Evolutionary conservation across 2,113 vertebrate genomes (phyloP).

Genomic region (Ciconia maguari): DNA sequence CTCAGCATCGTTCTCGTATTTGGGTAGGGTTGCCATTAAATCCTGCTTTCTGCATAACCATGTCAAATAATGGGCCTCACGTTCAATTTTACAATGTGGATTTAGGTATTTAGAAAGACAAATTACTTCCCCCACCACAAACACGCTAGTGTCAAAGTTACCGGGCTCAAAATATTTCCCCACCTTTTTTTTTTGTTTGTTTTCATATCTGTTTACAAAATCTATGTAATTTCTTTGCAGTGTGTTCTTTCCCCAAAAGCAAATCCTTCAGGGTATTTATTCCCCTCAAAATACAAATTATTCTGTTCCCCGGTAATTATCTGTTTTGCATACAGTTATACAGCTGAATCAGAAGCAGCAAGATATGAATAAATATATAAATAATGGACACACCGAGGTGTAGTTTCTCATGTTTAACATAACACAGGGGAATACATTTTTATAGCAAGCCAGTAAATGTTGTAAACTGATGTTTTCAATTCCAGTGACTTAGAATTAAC

Average conservation of each 20-base stretch:
- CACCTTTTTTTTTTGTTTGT: neutral
- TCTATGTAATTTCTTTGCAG: slow-evolving; percentile 47
- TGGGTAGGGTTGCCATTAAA: neutral
- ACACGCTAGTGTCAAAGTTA: neutral
- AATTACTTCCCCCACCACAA: neutral
- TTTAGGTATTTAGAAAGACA: neutral
- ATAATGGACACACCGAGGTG: slow-evolving; percentile 69
- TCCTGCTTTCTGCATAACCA: neutral
- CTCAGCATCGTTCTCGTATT: neutral
- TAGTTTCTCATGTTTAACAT: slow-evolving; percentile 72
- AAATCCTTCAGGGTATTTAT: slow-evolving; percentile 57
- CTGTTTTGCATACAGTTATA: slow-evolving; percentile 69
- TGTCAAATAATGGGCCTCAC: neutral
- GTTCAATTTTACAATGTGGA: neutral
- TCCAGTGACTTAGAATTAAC: slow-evolving; percentile 78
- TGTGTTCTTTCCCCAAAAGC: slow-evolving; percentile 49
- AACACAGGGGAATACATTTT: slow-evolving; percentile 77
- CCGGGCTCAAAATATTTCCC: neutral
- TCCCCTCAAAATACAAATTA: slow-evolving; percentile 64
- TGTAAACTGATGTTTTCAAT: slow-evolving; percentile 85
- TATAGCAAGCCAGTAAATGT: slow-evolving; percentile 80
- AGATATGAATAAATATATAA: slow-evolving; percentile 73
- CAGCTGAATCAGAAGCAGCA: slow-evolving; percentile 68
- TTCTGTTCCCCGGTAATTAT: slow-evolving; percentile 65
- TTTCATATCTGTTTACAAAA: slow-evolving; percentile 45